Percentiles rank a stretch among this genome's conserved stretches.
phyloP scores from a whole-genome alignment of 2,797 vertebrate genomes.

The Echiichthys vipera region DNA sequence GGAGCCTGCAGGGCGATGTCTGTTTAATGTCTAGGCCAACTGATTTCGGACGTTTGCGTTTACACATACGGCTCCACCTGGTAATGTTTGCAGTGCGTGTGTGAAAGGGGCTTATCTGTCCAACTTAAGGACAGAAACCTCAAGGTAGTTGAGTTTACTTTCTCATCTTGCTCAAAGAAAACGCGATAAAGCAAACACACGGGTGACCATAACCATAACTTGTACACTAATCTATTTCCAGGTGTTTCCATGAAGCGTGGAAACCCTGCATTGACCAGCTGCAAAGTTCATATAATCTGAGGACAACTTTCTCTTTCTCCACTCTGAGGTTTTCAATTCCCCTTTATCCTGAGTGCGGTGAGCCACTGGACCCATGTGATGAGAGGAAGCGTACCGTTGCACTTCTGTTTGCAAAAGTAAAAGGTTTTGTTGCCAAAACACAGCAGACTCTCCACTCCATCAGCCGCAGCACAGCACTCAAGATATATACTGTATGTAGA shows the following conservation, averaged over 20 bases:
- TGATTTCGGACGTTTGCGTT: too few relatives aligned
- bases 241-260: too few relatives aligned
- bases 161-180: conserved; percentile 2
- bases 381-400: conserved; percentile 63
- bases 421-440: conserved; percentile 75
- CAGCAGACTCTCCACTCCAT: conserved; percentile 35
- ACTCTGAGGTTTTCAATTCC: conserved; percentile 47
- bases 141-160: not conserved
- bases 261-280: not conserved
- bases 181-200: not conserved
- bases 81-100: too few relatives aligned
- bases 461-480: conserved; percentile 14
- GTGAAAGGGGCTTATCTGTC: too few relatives aligned
- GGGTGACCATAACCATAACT: not conserved
- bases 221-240: too few relatives aligned
- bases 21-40: too few relatives aligned
- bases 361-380: not conserved
- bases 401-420: conserved; percentile 67
- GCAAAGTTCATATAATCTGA: not conserved
- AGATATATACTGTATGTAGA: not conserved
- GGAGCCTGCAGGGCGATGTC: too few relatives aligned
- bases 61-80: too few relatives aligned
- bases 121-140: not conserved
- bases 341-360: conserved; percentile 9
- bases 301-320: conserved; percentile 8